These are phyloP conservation scores for Conomelus anceps DNA, from an alignment of 2,888 invertebrate species.

Conservation along the genomic window DNA sequence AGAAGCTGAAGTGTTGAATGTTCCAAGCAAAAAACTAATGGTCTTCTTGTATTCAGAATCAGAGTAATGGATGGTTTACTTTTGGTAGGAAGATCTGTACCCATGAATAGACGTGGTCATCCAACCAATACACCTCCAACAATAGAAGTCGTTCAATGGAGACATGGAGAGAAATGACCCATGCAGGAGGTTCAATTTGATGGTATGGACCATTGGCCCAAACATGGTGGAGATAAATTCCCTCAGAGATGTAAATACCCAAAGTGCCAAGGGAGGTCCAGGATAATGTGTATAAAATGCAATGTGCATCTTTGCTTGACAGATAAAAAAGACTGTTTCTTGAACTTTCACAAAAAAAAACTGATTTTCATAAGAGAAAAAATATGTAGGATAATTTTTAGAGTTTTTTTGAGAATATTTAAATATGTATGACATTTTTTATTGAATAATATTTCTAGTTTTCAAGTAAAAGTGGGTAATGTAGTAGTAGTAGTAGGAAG, in stretches of 20 bases:
- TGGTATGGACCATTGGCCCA: neutral
- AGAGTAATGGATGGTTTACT: neutral
- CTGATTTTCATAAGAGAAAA: neutral
- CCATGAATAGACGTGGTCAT: neutral
- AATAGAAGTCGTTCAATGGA: neutral
- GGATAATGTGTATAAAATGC: neutral
- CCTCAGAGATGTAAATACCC: neutral
- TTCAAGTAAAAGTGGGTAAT: neutral
- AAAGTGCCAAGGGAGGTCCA: neutral
- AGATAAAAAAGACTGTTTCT: neutral
- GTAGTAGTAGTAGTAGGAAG: neutral
- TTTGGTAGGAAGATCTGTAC: neutral
- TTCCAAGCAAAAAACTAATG: conserved; percentile 6
- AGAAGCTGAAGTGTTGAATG: neutral
- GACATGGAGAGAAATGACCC: neutral
- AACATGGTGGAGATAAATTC: neutral
- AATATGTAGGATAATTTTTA: neutral
- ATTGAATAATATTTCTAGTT: neutral
- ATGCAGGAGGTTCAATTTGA: neutral
- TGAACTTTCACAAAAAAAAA: neutral
- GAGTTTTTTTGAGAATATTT: neutral
- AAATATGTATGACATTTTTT: neutral
- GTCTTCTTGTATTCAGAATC: conserved; percentile 16
- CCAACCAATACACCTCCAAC: neutral
- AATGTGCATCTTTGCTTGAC: neutral